Conservation (phyloP, 2,113 vertebrate genomes). For the Odocoileus virginianus region DNA sequence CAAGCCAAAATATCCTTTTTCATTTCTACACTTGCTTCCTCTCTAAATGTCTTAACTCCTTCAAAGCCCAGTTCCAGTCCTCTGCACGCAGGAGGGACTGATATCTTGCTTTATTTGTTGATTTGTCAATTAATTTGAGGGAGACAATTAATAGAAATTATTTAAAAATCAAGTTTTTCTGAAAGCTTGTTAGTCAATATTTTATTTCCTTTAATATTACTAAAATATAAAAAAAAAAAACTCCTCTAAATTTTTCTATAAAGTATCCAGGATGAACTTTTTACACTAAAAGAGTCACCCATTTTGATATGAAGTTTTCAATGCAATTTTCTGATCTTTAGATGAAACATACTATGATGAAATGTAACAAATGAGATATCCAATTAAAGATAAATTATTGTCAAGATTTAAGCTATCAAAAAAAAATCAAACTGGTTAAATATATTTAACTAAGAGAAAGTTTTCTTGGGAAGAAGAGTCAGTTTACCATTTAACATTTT, state of each 20-base stretch:
- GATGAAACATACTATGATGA: neutral
- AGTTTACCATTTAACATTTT: neutral
- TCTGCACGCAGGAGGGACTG: neutral
- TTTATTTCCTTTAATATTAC: slow-evolving; percentile 32
- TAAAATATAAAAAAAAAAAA: neutral
- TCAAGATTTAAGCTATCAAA: slow-evolving; percentile 14
- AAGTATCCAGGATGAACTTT: neutral
- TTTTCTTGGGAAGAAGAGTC: neutral
- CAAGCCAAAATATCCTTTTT: neutral
- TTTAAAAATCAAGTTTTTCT: neutral
- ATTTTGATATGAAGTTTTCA: slow-evolving; percentile 43
- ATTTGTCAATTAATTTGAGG: neutral
- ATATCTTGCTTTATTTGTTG: neutral
- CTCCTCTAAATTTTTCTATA: neutral
- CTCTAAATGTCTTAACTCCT: neutral
- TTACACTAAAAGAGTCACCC: neutral
- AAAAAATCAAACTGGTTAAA: neutral
- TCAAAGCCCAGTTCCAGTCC: neutral
- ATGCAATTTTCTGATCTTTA: neutral
- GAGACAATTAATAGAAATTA: neutral
- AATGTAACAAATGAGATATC: neutral
- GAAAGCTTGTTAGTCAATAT: neutral
- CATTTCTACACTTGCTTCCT: neutral
- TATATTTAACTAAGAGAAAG: neutral
- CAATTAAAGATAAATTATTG: slow-evolving; percentile 24